A percentile compares a stretch with the other conserved stretches of the same genome.
phyloP scores from a whole-genome alignment of 2,888 invertebrate genomes.

The Pyrrhia umbra region DNA sequence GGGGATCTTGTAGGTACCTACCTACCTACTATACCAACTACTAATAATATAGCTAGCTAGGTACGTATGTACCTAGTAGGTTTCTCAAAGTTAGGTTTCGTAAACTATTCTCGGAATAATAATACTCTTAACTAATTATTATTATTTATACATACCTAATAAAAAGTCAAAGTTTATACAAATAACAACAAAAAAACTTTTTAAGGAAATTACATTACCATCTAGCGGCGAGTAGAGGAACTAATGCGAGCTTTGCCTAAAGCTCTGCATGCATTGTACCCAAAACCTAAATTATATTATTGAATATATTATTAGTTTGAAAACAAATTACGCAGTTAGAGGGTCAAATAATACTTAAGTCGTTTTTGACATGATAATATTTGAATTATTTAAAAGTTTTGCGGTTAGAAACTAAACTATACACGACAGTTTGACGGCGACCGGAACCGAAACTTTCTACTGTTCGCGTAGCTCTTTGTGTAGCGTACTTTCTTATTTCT shows the following conservation, averaged over 20 bases:
- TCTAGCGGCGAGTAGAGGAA: slow-evolving; percentile 80
- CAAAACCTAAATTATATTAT: not conserved
- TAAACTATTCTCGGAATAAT: too few species aligned
- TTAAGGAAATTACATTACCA: slow-evolving; percentile 69
- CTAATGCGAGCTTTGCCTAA: slow-evolving; percentile 17
- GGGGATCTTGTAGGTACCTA: too few species aligned
- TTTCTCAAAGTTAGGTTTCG: too few species aligned
- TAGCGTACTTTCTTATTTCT: slow-evolving; percentile 86
- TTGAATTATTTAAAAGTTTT: slow-evolving; percentile 64
- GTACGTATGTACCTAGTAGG: too few species aligned
- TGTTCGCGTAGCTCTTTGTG: slow-evolving; percentile 73
- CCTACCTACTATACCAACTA: too few species aligned
- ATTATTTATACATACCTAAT: too few species aligned
- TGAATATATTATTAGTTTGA: not conserved
- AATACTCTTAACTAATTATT: too few species aligned
- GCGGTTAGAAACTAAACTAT: slow-evolving; percentile 81
- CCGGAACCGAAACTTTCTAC: slow-evolving; percentile 80
- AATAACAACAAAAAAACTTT: too few species aligned
- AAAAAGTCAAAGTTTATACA: too few species aligned
- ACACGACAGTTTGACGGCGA: slow-evolving; percentile 80
- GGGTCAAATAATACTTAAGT: not conserved
- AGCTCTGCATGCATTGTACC: slow-evolving; percentile 24
- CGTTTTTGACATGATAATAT: slow-evolving; percentile 10
- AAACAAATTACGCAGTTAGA: not conserved
- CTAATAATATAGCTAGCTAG: too few species aligned